Base-by-base conservation (phyloP, 2,113 vertebrate genomes). In the Crocuta crocuta region DNA sequence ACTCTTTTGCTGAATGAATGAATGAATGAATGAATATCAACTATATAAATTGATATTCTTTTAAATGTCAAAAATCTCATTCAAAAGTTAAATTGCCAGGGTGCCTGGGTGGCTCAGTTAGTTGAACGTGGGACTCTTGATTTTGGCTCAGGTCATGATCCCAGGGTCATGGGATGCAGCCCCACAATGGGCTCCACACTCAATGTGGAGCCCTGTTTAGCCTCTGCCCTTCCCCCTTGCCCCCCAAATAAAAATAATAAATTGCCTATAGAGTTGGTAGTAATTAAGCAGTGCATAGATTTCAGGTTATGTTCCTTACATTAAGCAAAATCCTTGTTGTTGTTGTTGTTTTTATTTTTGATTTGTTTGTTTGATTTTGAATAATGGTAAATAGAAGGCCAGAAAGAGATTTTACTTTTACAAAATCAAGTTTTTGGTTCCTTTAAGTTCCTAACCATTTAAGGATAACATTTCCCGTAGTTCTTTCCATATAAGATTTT, bases 1-100 rank as follows among this genome's bases (percentile, higher is more conserved):
- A 97, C 96, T 92, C 97, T 97, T 98, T 98, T 98, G 94, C 97
- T 4, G 31, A 48, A 61, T 61, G 31, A 78, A 48, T 61, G 24
- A 76, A 76, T 15, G 0, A 74, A 43, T 26, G 26, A 26, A 66
- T 15, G 43, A 87, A 50, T n/a, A 55, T 68, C 45, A 84, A 79
- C 50, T 4, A 26, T 33, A 66, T 48, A 66, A 71, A 73, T 7
- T 48, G 45, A 45, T 58, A 76, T 53, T 89, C 31, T 85, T 61
- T 94, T 33, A 65, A 90, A 90, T 73, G 12, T 80, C 48, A 89
- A 82, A 82, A 86, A 4, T 21, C 5, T 65, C 43, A 74, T 83
- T 73, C 39, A 91, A 71, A 89, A 68, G 35, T 80, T 91, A 90
- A 85, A 35, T 71, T 61, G 8, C 53, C 85, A 3, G 58, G 21